Conservation (phyloP, 64 coral and sea anemone genomes). For the Stylophora pistillata region DNA sequence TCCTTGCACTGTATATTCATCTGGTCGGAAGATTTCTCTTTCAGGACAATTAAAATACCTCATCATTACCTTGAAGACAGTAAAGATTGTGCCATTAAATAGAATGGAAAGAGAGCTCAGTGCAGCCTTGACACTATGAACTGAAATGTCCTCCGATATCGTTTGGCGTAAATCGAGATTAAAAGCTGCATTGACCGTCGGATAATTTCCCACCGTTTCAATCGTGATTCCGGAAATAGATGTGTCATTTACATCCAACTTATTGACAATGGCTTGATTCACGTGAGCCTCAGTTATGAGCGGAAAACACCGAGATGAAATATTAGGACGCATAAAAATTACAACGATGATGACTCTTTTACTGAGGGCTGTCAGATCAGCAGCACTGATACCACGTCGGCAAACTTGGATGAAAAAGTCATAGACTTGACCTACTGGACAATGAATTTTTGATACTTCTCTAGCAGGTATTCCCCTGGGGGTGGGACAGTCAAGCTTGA, state of each 20-base stretch:
- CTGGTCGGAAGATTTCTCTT: neutral
- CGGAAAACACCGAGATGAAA: neutral
- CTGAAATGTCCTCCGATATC: neutral
- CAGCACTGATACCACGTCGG: neutral
- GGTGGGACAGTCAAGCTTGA: too few species aligned
- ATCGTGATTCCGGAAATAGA: neutral
- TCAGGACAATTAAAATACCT: conserved; percentile 14
- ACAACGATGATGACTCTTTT: neutral
- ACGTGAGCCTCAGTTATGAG: neutral
- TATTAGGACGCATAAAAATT: neutral
- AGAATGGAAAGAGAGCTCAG: neutral
- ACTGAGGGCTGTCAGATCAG: neutral
- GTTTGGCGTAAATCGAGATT: neutral
- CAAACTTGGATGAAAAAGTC: neutral
- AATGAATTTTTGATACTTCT: neutral
- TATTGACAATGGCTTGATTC: neutral
- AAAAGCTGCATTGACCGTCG: neutral
- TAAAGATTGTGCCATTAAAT: neutral
- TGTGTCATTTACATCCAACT: neutral
- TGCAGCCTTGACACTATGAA: neutral
- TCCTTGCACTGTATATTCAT: conserved; percentile 3
- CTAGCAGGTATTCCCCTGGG: too few species aligned
- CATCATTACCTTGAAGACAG: conserved; percentile 5
- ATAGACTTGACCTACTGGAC: neutral
- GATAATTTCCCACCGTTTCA: too few species aligned